Base-by-base conservation (phyloP, 2,888 invertebrate species). In the Xestia ashworthii region DNA sequence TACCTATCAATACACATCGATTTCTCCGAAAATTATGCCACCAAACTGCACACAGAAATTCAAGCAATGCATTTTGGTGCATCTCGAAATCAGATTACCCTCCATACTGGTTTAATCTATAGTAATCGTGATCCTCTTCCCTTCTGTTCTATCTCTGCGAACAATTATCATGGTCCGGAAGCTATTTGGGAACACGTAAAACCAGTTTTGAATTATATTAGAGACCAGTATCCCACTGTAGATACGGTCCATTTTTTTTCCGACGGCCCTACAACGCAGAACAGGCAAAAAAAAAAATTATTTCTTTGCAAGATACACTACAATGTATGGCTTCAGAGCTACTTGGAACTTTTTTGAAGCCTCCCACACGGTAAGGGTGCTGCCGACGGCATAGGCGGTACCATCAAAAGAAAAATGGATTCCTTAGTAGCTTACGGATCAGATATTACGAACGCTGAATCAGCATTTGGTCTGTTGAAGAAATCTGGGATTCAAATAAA, bases 271-370 rank as follows among this genome's bases (percentile, higher is more conserved):
- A 44, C 44, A 44, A 44, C 8, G 9, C 38, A 38, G 19, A 22
- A 62, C 4, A 38, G 58, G 8, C 58, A 62, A 11, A 62, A 38
- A 11, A 19, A 38, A 1, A 62, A 0, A 32, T 38, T 38, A 32
- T 62, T 62, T 62, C 0, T 62, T 62, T 62, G 62, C 38, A 38
- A 38, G 38, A 19, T 38, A 62, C 5, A 62, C 62, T 62, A 19
- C 4, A 32, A 38, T 62, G 19, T 62, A 62, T 38, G 62, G 19
- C 62, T 62, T 62, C 32, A 62, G 38, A 62, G 62, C 38, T 38
- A 62, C 62, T 19, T 62, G 62, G 62, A 62, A 62, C 62, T 62
- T 62, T 62, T 62, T 62, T 62, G 62, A 62, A 19, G 62, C 62
- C 38, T 38, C 41, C n/a, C 62, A 62, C 11, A 62, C 19, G 62